Percentiles rank a stretch among this genome's conserved stretches.
Evolutionary conservation across 2,113 vertebrate genomes (phyloP).

Genomic region (Coptodon bakossiorum): DNA sequence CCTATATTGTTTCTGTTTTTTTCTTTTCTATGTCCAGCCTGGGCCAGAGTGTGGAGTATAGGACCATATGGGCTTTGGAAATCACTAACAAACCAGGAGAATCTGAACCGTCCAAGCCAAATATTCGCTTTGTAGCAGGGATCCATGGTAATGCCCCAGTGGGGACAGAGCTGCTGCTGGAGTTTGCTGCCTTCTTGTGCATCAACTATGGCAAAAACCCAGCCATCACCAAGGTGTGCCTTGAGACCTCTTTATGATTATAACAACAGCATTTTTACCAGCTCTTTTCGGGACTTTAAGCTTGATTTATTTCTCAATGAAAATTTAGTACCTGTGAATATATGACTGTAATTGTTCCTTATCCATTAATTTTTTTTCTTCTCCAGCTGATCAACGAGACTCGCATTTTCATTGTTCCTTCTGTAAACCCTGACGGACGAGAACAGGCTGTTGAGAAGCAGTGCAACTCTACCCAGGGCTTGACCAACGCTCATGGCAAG

Average conservation of each 20-base stretch:
- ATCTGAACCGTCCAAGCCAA: constrained; percentile 84
- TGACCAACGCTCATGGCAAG: constrained; percentile 77
- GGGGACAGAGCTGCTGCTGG: constrained; percentile 89
- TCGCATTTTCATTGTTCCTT: constrained; percentile 89
- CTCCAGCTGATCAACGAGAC: constrained; percentile 87
- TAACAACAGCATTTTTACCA: not conserved
- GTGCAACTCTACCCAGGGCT: constrained; percentile 79
- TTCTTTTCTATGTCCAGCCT: constrained; percentile 69
- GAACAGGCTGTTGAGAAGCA: constrained; percentile 83
- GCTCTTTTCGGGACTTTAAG: not conserved
- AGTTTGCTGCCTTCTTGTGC: constrained; percentile 89
- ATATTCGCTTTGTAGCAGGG: constrained; percentile 90
- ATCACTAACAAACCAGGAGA: constrained; percentile 89
- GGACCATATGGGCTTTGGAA: constrained; percentile 90
- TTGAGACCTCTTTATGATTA: not conserved
- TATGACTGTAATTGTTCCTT: not conserved
- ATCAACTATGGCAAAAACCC: constrained; percentile 91
- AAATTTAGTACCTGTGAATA: not conserved
- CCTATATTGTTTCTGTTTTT: not conserved
- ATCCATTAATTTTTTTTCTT: not conserved
- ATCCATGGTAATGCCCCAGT: constrained; percentile 94
- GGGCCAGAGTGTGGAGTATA: constrained; percentile 87
- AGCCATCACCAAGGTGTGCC: constrained; percentile 83
- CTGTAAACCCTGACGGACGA: constrained; percentile 91
- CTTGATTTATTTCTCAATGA: not conserved